Evolutionary conservation across 2,888 invertebrate genomes (phyloP).

Genomic region (Drosophila paramelanica): DNA sequence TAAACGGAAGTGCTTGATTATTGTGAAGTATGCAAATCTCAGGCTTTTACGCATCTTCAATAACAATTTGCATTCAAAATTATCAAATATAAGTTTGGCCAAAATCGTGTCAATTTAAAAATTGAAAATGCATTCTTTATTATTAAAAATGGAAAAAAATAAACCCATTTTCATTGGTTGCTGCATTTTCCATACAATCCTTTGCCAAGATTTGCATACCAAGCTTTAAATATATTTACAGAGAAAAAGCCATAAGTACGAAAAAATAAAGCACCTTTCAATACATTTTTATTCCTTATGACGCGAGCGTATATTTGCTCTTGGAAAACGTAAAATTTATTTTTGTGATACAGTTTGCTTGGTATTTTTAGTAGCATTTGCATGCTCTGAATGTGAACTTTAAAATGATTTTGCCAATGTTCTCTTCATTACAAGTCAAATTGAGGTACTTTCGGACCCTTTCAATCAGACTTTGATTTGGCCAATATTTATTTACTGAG

Average conservation of each 20-base stretch:
- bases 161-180: too few species aligned
- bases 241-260: not conserved
- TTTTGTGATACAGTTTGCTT: not conserved
- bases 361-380: not conserved
- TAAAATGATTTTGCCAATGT: constrained; percentile 12
- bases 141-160: too few species aligned
- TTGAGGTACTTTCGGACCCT: constrained; percentile 32
- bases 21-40: too few species aligned
- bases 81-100: too few species aligned
- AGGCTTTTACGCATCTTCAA: too few species aligned
- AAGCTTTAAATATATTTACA: too few species aligned
- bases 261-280: not conserved
- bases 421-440: constrained; percentile 35
- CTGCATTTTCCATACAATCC: too few species aligned
- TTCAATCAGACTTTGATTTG: constrained; percentile 67
- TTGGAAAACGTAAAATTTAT: not conserved
- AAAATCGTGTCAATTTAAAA: too few species aligned
- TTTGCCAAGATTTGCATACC: too few species aligned
- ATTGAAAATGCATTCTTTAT: too few species aligned
- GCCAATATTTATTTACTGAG: constrained; percentile 71
- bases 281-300: not conserved
- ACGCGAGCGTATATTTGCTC: constrained; percentile 2
- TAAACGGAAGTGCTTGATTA: too few species aligned
- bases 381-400: constrained; percentile 9
- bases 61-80: too few species aligned